Conservation (phyloP, 2,888 invertebrate species). For the Drosophila testacea region DNA sequence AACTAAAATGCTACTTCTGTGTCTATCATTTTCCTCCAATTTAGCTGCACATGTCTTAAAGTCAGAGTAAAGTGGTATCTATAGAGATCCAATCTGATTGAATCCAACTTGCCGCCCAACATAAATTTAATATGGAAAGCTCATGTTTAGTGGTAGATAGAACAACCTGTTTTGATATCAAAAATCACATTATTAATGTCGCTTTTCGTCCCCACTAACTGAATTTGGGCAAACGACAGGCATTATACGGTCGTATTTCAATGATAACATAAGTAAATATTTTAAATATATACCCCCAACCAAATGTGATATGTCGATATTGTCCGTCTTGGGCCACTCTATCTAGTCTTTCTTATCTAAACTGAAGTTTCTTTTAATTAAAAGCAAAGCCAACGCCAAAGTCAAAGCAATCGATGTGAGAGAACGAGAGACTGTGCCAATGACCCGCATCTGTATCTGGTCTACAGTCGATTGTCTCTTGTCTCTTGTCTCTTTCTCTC, state of each 20-base stretch:
- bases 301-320: conserved; percentile 52
- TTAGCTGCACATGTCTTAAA: conserved; percentile 4
- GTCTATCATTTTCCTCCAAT: background rate
- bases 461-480: conserved; percentile 9
- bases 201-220: conserved; percentile 41
- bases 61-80: conserved; percentile 5
- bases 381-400: conserved; percentile 57
- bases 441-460: conserved; percentile 72
- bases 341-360: conserved; percentile 74
- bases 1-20: background rate
- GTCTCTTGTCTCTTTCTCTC: conserved; percentile 5
- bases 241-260: conserved; percentile 69
- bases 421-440: conserved; percentile 58
- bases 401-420: conserved; percentile 30
- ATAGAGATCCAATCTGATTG: conserved; percentile 31
- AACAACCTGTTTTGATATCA: conserved; percentile 71
- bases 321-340: conserved; percentile 53
- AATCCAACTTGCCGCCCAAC: conserved; percentile 35
- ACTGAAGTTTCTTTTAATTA: conserved; percentile 79
- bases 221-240: conserved; percentile 40
- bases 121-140: conserved; percentile 71
- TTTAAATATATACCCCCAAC: conserved; percentile 50
- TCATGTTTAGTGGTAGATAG: conserved; percentile 56
- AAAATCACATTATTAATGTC: conserved; percentile 72
- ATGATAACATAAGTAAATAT: conserved; percentile 63